Evolutionary conservation across 1,140 invertebrate genomes (phyloP).

Genomic region (Conopomorpha cramerella): DNA sequence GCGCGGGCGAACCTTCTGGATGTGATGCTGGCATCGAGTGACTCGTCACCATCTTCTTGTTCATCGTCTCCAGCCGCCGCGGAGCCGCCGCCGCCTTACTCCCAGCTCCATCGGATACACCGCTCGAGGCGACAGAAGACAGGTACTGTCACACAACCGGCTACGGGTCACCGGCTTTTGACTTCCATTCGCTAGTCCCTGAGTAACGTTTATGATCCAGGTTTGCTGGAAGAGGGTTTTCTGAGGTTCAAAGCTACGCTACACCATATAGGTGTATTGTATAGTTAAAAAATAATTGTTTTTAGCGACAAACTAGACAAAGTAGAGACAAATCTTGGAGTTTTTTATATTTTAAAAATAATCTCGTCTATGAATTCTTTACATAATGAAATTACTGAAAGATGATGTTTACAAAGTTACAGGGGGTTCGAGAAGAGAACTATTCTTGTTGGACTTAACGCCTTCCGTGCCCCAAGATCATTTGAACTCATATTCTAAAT

Average conservation of each 20-base stretch:
- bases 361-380: not conserved
- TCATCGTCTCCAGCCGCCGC: slow-evolving; percentile 67
- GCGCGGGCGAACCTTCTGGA: slow-evolving; percentile 74
- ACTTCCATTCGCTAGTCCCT: slow-evolving; percentile 77
- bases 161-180: slow-evolving; percentile 78
- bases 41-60: slow-evolving; percentile 70
- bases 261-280: no score
- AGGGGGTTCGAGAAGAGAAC: no score
- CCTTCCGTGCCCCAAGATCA: no score
- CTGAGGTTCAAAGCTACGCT: no score
- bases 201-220: no score
- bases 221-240: no score
- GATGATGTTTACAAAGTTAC: no score
- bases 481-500: not conserved
- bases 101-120: slow-evolving; percentile 71
- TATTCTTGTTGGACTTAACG: no score
- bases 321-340: no score
- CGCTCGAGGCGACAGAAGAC: slow-evolving; percentile 75
- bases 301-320: no score
- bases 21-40: slow-evolving; percentile 75
- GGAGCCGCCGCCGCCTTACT: slow-evolving; percentile 66
- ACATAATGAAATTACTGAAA: no score
- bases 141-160: slow-evolving; percentile 76
- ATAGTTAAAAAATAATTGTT: slow-evolving; percentile 60
- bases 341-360: not conserved